These are phyloP conservation scores for Pseudomyrmex gracilis DNA, from an alignment of 1,140 invertebrate genomes.

Conservation along the genomic window DNA sequence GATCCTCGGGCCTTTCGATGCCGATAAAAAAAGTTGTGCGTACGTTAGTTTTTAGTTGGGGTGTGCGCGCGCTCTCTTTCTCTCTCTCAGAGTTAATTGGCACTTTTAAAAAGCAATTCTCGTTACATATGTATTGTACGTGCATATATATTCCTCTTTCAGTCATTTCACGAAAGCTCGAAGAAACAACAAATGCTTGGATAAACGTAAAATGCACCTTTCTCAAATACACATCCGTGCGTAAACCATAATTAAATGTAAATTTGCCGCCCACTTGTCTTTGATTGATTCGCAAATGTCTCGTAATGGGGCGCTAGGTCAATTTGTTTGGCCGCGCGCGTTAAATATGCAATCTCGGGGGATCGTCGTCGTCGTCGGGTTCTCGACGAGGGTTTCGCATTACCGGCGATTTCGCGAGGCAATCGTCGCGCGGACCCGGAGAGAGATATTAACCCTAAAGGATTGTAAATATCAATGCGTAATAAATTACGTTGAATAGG, in stretches of 20 bases:
- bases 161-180: slow-evolving; percentile 19
- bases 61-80: too few relatives aligned
- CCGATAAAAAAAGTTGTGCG: neutral
- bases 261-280: slow-evolving; percentile 43
- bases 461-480: slow-evolving; percentile 62
- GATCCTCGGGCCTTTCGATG: neutral
- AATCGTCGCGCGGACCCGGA: slow-evolving; percentile 49
- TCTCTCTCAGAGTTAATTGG: neutral
- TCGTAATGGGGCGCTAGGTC: slow-evolving; percentile 44
- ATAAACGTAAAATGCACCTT: neutral
- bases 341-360: slow-evolving; percentile 54
- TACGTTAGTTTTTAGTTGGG: neutral
- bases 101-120: neutral
- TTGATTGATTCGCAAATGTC: slow-evolving; percentile 58
- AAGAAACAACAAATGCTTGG: slow-evolving; percentile 6
- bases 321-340: slow-evolving; percentile 50
- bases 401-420: slow-evolving; percentile 45
- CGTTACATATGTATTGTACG: too few relatives aligned
- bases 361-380: slow-evolving; percentile 44
- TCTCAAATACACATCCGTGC: neutral
- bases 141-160: too few relatives aligned
- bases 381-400: slow-evolving; percentile 51
- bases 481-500: slow-evolving; percentile 63
- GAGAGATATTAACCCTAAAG: slow-evolving; percentile 61
- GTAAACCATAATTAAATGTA: slow-evolving; percentile 47